phyloP scores from a whole-genome alignment of 2,888 invertebrate genomes.

The Orchestes rusci region DNA sequence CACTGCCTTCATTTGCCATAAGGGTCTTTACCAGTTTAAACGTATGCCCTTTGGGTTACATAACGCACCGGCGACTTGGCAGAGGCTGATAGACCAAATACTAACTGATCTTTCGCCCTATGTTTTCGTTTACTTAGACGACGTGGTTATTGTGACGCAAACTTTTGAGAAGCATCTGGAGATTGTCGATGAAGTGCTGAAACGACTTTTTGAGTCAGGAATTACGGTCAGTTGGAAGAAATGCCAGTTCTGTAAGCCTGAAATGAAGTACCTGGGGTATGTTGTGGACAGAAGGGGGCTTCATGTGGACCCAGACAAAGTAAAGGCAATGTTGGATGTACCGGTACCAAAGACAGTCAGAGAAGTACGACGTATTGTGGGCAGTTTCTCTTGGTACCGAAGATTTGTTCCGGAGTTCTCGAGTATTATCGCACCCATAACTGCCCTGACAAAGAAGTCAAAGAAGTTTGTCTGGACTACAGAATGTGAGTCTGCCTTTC shows the following conservation, averaged over 20 bases:
- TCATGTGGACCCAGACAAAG: too few relatives aligned
- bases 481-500: constrained; percentile 6
- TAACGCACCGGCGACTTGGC: too few relatives aligned
- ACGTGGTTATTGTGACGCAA: neutral
- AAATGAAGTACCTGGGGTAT: too few relatives aligned
- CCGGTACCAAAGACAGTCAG: constrained; percentile 11
- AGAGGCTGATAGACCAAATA: too few relatives aligned
- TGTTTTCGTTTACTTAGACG: constrained; percentile 4
- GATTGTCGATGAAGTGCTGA: constrained; percentile 5
- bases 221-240: constrained; percentile 12
- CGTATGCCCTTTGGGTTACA: too few relatives aligned
- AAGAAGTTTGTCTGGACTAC: constrained; percentile 12
- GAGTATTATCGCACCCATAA: constrained; percentile 11
- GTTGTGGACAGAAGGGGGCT: constrained; percentile 16
- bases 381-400: too few relatives aligned
- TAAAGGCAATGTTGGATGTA: too few relatives aligned
- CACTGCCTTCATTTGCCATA: too few relatives aligned
- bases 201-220: neutral
- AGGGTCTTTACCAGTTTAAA: constrained; percentile 2
- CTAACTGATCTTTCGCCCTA: too few relatives aligned
- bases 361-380: constrained; percentile 16
- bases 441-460: constrained; percentile 12
- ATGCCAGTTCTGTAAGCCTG: constrained; percentile 5
- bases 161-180: constrained; percentile 6
- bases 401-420: constrained; percentile 20